Evolutionary conservation across 1,140 invertebrate genomes (phyloP), one percentile per base, ranked within the genome.

Genomic region (Drosophila micromelanica): DNA sequence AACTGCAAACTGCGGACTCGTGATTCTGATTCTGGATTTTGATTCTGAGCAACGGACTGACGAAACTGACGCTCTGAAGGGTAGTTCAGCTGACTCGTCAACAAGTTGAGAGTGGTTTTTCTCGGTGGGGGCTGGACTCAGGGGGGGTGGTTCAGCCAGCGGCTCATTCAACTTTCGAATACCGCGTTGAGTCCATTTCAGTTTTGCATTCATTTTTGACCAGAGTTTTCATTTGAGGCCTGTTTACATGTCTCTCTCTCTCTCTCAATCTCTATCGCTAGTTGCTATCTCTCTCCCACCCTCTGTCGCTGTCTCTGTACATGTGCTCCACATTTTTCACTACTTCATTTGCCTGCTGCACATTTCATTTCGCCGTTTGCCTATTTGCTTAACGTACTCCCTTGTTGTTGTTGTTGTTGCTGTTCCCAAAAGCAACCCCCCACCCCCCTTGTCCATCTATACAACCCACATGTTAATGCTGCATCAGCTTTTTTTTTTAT

Each of bases 301-400:
- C 15, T 8, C 11, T 48, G 17, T 55, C 30, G 65, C 13, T 23
- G 38, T 74, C 62, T 64, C 62, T 64, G 48, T 68, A 64, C 30
- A 52, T 84, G 52, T 73, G 80, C 49, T 86, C 82, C 49, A 87
- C 82, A 76, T 87, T 87, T 71, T 40, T 42, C 55, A 51, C 76
- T 85, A 69, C 80, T 73, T 80, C 80, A 80, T 85, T 86, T 77
- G 73, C 63, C 70, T 71, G 73, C 69, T 75, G 73, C 61, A 76
- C 45, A 71, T 80, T 72, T 76, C 63, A 69, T 76, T 69, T 78
- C 76, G 73, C 55, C 67, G 51, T 69, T 86, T 76, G 72, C 82
- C 73, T 87, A 78, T 79, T 79, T 87, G 84, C 80, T 84, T 78
- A 82, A 89, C 72, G 73, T 79, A 62, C 82, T 64, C 72, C 55